Evolutionary conservation across 1,140 invertebrate genomes (phyloP), one percentile per base, ranked within the genome.

Genomic region (Harpegnathos saltator): DNA sequence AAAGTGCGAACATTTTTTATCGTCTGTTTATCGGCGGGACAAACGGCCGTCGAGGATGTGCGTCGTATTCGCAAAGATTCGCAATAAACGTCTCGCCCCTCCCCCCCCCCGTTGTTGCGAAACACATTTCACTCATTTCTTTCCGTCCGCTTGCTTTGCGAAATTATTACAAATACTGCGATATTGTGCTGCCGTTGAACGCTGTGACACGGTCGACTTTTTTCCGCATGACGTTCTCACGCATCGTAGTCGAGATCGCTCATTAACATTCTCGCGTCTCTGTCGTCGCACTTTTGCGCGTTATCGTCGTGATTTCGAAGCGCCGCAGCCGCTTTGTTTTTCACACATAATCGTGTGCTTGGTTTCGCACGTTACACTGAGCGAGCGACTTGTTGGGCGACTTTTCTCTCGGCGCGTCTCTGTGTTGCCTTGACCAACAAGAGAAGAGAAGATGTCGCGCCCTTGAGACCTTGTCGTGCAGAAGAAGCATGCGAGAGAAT

Each of bases 1-100:
- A 58, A 80, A 80, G 29, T 71, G n/a, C 14, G 48, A 12, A 48
- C 48, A 80, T 71, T 44, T 69, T 71, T 80, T 58, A 58, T 80
- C 52, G 14, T 4, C 15, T 9, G 56, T 68, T 17, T 56, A 19
- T 69, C n/a, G n/a, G 33, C 59, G 24, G 38, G 24, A 14, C 50
- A 75, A 74, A 75, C 38, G 48, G 44, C 33, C 52, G 65, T 66
- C n/a, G n/a, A 54, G 66, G 62, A 77, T 77, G 29, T 77, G 62
- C 63, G 54, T 69, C 52, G 24, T 58, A 69, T 80, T 80, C 33
- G 44, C 62, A 58, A 58, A 80, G n/a, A 54, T 9, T 44, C 38
- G 38, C 38, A 9, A 44, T 9, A 11, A 44, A 44, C 38, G 38
- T 11, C 33, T 1, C 7, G 2, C 2, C 7, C 33, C 2, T 7